Base-by-base conservation (phyloP, 2,888 invertebrate species). In the Acanthosepion lycidas region DNA sequence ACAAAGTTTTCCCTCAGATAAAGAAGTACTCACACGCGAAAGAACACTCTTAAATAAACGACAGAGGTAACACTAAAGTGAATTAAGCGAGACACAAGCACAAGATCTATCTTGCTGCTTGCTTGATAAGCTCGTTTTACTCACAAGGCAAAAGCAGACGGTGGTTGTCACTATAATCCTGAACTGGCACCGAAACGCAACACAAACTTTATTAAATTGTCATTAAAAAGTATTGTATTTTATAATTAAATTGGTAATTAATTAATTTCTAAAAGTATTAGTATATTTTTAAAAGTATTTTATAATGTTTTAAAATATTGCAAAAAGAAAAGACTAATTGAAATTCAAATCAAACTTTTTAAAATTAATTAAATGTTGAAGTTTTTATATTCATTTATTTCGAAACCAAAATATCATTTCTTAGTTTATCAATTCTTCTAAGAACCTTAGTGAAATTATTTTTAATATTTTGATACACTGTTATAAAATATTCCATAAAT, bases 91-190 rank as follows among this genome's bases (percentile, higher is more conserved):
- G 78, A 64, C 23, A 26, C 26, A 64, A 64, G 78, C 59, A 59
- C 59, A 59, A 59, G 20, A 59, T 59, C 23, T 59, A 12, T 78
- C 12, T 15, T 9, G 42, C 42, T 78, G n/a, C 15, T 33, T n/a
- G 78, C n/a, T 78, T 33, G 78, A n/a, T n/a, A 78, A 78, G 8
- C 49, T 93, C 51, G n/a, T 28, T 53, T 48, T n/a, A 53, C 28
- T 93, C 51, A 93, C 51, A 93, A 49, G 53, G 93, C n/a, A 53
- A 93, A 26, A 93, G 93, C 93, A 93, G 93, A 93, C 93, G 93
- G 93, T 93, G 51, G 93, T 49, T 93, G 49, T 93, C 8, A 18
- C n/a, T n/a, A 93, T 93, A 93, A 93, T 28, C 48, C 53, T 18
- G 51, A 28, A n/a, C n/a, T 9, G 51, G 53, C 18, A 20, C n/a